phyloP scores from a whole-genome alignment of 2,888 invertebrate species.

The Oxyteleia sp. region DNA sequence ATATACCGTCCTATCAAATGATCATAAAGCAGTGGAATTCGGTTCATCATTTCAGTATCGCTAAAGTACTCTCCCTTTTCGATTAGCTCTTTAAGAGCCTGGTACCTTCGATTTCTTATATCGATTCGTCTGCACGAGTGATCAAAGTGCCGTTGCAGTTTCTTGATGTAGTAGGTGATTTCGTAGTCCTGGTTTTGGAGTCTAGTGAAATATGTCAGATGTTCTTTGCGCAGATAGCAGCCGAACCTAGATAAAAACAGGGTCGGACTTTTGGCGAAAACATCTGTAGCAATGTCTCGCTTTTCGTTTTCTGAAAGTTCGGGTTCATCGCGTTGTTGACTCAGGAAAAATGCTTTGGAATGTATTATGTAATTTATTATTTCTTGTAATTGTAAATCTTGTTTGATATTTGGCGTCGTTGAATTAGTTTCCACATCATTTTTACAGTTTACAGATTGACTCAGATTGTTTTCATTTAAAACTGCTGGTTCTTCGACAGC shows the following conservation, averaged over 20 bases:
- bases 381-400: conserved; percentile 80
- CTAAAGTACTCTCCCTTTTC: conserved; percentile 93
- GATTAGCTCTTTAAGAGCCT: conserved; percentile 93
- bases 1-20: conserved; percentile 96
- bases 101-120: conserved; percentile 93
- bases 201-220: conserved; percentile 91
- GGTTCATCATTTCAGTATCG: conserved; percentile 97
- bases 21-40: conserved; percentile 96
- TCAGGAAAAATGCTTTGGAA: conserved; percentile 90
- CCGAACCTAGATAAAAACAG: conserved; percentile 94
- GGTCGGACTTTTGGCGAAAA: conserved; percentile 90
- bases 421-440: not conserved
- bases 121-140: conserved; percentile 88
- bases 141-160: conserved; percentile 89
- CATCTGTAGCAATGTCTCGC: conserved; percentile 90
- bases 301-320: conserved; percentile 92
- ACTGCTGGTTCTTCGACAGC: too few species aligned
- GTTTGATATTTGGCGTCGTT: conserved; percentile 79
- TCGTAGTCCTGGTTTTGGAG: conserved; percentile 88
- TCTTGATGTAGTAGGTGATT: conserved; percentile 90
- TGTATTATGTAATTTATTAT: conserved; percentile 90
- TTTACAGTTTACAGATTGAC: too few species aligned
- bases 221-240: conserved; percentile 90
- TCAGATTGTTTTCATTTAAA: too few species aligned
- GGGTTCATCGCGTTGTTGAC: conserved; percentile 93